Evolutionary conservation across 2,113 vertebrate species (phyloP).

Genomic region (Callospermophilus lateralis): DNA sequence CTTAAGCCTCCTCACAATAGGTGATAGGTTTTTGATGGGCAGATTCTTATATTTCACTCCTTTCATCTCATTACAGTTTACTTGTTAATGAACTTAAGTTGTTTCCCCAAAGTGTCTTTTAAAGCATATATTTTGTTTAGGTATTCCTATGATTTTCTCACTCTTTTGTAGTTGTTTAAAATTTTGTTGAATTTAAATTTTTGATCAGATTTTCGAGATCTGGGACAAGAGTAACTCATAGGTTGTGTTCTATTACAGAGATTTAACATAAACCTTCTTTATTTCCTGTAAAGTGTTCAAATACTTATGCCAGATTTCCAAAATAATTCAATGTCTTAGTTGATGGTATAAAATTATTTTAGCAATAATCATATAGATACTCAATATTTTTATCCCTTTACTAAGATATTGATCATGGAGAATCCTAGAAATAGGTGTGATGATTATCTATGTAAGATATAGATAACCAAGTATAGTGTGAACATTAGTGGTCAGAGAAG

Average conservation of each 20-base stretch:
- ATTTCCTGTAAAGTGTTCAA: not conserved
- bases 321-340: not conserved
- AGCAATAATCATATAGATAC: not conserved
- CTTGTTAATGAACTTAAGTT: not conserved
- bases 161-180: not conserved
- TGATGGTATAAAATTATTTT: not conserved
- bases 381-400: not conserved
- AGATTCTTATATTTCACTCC: not conserved
- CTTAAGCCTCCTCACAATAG: not conserved
- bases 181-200: not conserved
- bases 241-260: not conserved
- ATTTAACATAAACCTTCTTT: not conserved
- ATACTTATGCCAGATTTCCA: not conserved
- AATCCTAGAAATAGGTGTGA: not conserved
- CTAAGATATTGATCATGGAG: not conserved
- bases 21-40: not conserved
- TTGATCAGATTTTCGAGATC: constrained; percentile 23
- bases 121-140: not conserved
- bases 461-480: not conserved
- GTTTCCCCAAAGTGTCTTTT: not conserved
- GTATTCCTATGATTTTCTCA: not conserved
- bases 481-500: not conserved
- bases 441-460: not conserved
- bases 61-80: not conserved
- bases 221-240: not conserved